Evolutionary conservation across 2,113 vertebrate genomes (phyloP), one percentile per base, ranked within the genome.

Genomic region (Callipepla californica): DNA sequence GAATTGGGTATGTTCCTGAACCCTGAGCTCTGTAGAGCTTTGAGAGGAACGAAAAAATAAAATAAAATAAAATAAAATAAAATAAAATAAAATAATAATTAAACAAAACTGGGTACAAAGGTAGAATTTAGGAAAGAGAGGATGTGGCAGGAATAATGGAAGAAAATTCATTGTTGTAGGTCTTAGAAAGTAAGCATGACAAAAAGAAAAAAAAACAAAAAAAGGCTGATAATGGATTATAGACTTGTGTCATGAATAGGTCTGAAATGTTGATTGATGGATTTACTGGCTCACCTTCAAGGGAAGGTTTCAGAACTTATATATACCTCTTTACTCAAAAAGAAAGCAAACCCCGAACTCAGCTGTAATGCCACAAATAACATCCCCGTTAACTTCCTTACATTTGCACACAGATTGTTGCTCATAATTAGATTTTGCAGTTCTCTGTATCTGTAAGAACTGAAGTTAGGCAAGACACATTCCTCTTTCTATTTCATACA

Each of bases 291-390:
- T 91, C 45, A 59, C 14, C 34, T 90, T 42, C 63, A 75, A 42
- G 21, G 8, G 30, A 93, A 89, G 14, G 55, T 89, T 93, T 93
- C 74, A 85, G 63, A 92, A 80, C 73, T 87, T 78, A 66, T 38
- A 58, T 19, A 11, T 59, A 40, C 14, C 17, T 79, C 74, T 83
- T 26, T 59, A 77, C 9, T 65, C 75, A 88, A 40, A 77, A 40
- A 42, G 53, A 68, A 59, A 85, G 53, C 14, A 87, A 95, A n/a
- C 28, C 28, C 74, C 40, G 85, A 75, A 82, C n/a, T 69, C 67
- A 66, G 28, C 78, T 26, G 82, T 12, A 77, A 89, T 32, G 74
- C 9, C 70, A 87, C 40, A 85, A 89, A 77, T 22, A 81, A 30
- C 1, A 3, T 16, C 47, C 80, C 74, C 28, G 50, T 45, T 85